Conservation (phyloP, 1,140 invertebrate genomes). For the Trissolcus basalis region DNA sequence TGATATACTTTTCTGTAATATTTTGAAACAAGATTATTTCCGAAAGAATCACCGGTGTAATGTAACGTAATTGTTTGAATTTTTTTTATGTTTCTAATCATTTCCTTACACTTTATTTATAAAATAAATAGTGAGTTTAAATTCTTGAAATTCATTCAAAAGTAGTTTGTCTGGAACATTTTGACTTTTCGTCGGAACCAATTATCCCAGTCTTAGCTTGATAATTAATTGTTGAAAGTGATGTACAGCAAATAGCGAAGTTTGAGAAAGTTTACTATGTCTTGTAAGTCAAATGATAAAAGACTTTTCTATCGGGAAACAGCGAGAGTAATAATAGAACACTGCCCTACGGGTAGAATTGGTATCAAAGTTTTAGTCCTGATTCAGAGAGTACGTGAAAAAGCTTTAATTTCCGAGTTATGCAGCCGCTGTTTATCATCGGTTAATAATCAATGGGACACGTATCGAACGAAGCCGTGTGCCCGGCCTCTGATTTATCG, state of each 20-base stretch:
- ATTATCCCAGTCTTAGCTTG: conserved; percentile 10
- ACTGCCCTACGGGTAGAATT: conserved; percentile 1
- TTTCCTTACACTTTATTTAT: no score
- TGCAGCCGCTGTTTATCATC: conserved; percentile 8
- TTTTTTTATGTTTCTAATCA: no score
- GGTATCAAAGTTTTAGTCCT: conserved; percentile 15
- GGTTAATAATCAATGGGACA: conserved; percentile 3
- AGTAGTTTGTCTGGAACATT: no score
- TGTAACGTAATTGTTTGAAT: no score
- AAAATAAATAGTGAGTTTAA: no score
- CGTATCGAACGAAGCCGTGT: neutral
- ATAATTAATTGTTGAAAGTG: conserved; percentile 25
- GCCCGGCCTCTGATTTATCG: neutral
- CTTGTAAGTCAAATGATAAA: conserved; percentile 18
- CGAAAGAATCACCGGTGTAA: no score
- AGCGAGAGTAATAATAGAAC: conserved; percentile 14
- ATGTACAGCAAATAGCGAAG: conserved; percentile 37
- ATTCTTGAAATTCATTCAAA: no score
- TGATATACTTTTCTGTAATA: no score
- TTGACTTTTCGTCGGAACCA: conserved; percentile 24
- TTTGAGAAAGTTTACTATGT: conserved; percentile 21
- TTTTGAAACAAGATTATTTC: no score
- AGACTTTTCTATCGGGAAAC: conserved; percentile 22
- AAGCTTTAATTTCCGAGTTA: conserved; percentile 3
- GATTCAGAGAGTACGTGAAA: neutral